Conservation (phyloP, 2,113 vertebrate species). For the Polypterus bichir region DNA sequence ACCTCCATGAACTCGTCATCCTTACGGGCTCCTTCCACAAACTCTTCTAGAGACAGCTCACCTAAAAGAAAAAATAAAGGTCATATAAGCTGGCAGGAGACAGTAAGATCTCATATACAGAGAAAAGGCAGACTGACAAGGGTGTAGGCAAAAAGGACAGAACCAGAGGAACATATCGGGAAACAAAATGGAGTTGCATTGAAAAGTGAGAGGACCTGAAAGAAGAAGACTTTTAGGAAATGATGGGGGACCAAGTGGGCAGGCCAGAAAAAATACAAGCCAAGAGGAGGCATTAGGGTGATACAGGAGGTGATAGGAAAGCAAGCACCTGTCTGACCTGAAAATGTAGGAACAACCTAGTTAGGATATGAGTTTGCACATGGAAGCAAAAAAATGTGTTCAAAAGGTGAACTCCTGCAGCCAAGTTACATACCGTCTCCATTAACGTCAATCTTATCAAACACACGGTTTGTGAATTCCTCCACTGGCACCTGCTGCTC, state of each 20-base stretch:
- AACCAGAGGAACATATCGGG: no score
- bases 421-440: slow-evolving; percentile 60
- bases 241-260: no score
- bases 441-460: slow-evolving; percentile 73
- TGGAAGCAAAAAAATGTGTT: no score
- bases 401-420: background rate
- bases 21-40: slow-evolving; percentile 67
- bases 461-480: slow-evolving; percentile 79
- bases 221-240: no score
- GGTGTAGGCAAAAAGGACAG: background rate
- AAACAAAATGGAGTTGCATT: no score
- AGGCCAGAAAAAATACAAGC: no score
- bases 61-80: slow-evolving; percentile 37
- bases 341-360: no score
- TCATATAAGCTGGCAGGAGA: background rate
- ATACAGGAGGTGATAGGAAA: no score
- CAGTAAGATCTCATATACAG: background rate
- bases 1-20: slow-evolving; percentile 79
- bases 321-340: no score
- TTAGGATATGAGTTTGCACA: no score
- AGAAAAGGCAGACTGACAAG: background rate
- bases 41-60: slow-evolving; percentile 77
- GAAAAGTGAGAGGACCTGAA: no score
- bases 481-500: slow-evolving; percentile 53
- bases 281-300: no score